Evolutionary conservation across 2,888 invertebrate species (phyloP), one percentile per base, ranked within the genome.

Genomic region (Spisula subtruncata): DNA sequence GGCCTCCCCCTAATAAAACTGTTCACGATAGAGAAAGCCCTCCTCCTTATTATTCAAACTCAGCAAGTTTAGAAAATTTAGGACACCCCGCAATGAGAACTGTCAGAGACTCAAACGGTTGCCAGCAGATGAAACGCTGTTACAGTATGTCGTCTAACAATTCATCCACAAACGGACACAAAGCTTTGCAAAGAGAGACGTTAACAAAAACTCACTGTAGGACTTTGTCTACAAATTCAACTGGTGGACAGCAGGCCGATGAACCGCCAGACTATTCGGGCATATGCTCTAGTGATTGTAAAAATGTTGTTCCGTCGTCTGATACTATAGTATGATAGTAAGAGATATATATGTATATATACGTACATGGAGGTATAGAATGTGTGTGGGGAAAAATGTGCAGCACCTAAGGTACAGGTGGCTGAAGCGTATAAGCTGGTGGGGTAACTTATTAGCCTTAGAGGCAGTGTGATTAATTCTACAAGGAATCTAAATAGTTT

Each of bases 1-100:
- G 97, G 94, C 97, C 98, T 93, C 98, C 98, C 71, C 98, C 98
- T 81, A 98, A 98, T 96, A 97, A 97, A 96, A 98, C 98, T 93
- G 97, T 98, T 93, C 97, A 97, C 96, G 98, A 98, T 95, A 97
- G 97, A 94, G 97, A 98, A 95, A 97, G 97, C 94, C 98, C 98
- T 90, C 98, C 98, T 89, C 97, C 98, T 18, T 96, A 96, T 88
- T 94, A 95, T 90, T 95, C 96, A 56, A 92, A 94, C 87, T 95
- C 96, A 85, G 93, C 95, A 83, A 93, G 94, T 83, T 91, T 95
- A 91, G 94, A 95, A 92, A 93, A 92, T 88, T 81, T 93, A 87
- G 91, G 89, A 84, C 87, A 91, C 75, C 90, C 93, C 79, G 89
- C 94, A 56, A 87, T 92, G 85, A 88, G 93, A 88, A 92, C 93